Evolutionary conservation across 1,140 invertebrate species (phyloP).

Genomic region (Acyrthosiphon pisum): DNA sequence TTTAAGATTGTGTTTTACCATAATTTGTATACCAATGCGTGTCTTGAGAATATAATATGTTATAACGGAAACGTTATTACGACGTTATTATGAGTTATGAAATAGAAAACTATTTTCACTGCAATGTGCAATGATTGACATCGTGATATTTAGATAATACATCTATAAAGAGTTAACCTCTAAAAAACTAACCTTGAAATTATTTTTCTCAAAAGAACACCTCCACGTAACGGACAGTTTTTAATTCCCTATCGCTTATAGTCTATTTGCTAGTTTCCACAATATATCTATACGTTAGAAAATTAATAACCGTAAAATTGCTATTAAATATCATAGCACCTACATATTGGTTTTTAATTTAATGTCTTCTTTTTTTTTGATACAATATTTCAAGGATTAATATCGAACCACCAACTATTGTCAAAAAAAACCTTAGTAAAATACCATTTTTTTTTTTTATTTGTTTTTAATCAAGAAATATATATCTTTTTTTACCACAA

Average conservation of each 20-base stretch:
- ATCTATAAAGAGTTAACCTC: background rate
- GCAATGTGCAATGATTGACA: background rate
- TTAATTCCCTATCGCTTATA: background rate
- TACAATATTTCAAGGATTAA: slow-evolving; percentile 31
- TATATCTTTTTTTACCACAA: background rate
- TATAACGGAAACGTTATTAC: background rate
- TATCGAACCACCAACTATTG: background rate
- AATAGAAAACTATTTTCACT: background rate
- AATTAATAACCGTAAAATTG: slow-evolving; percentile 38
- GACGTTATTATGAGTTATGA: background rate
- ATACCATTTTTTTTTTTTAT: background rate
- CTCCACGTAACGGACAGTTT: background rate
- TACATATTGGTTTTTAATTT: background rate
- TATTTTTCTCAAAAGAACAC: background rate
- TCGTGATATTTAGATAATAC: background rate
- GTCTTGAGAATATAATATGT: background rate
- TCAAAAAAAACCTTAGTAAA: background rate
- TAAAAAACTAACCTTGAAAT: background rate
- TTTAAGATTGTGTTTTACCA: background rate
- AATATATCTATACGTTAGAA: background rate
- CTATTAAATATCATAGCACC: background rate
- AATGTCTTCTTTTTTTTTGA: background rate
- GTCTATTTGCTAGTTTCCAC: background rate
- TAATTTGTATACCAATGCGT: background rate
- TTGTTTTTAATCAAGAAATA: background rate